Evolutionary conservation across 2,113 vertebrate species (phyloP).

Genomic region (Thermophis baileyi): DNA sequence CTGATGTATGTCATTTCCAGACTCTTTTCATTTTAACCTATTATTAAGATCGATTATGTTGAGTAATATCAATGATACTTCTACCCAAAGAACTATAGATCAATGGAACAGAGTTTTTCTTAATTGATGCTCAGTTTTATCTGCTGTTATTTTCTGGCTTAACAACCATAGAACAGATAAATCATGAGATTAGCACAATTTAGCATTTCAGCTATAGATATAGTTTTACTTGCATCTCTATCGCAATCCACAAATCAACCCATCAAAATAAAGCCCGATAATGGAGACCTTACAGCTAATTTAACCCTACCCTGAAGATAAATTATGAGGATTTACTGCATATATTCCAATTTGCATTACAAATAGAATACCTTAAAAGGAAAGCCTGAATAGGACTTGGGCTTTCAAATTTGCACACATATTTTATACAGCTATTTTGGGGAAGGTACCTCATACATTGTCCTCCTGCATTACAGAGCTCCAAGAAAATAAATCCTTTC

Average conservation of each 20-base stretch:
- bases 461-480: conserved; percentile 56
- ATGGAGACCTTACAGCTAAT: conserved; percentile 51
- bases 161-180: background rate
- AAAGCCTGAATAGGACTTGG: conserved; percentile 63
- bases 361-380: conserved; percentile 69
- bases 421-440: conserved; percentile 76
- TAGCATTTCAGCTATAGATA: background rate
- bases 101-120: background rate
- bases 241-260: background rate
- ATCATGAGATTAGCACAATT: background rate
- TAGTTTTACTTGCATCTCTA: background rate
- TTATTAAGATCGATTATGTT: background rate
- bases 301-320: conserved; percentile 59
- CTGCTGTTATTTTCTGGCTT: background rate
- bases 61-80: background rate
- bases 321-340: conserved; percentile 51
- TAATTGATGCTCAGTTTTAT: background rate
- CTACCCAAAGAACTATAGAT: background rate
- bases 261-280: background rate
- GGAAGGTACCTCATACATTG: conserved; percentile 71
- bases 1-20: background rate
- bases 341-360: conserved; percentile 72
- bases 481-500: conserved; percentile 66
- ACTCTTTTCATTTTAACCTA: background rate
- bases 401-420: conserved; percentile 66